These are phyloP conservation scores for Xestia c-nigrum DNA, from an alignment of 2,888 invertebrate species.

Conservation along the genomic window DNA sequence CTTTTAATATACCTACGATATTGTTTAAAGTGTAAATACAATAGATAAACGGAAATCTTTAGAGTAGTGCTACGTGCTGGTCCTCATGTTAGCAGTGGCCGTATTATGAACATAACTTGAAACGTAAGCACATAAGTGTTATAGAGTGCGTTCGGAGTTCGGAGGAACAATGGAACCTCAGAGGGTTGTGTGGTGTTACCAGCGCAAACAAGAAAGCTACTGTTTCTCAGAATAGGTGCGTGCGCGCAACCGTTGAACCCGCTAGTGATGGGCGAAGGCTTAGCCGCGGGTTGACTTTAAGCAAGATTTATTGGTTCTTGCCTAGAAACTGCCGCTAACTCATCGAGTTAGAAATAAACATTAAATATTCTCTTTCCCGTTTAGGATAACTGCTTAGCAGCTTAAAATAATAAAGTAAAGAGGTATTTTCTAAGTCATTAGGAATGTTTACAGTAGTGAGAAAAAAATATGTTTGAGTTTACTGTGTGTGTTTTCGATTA, in stretches of 20 bases:
- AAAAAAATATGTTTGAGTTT: conserved; percentile 7
- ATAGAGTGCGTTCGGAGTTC: conserved; percentile 44
- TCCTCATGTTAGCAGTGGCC: conserved; percentile 75
- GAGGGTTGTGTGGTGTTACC: conserved; percentile 67
- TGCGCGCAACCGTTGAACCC: conserved; percentile 71
- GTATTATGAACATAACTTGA: conserved; percentile 66
- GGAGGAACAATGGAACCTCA: conserved; percentile 79
- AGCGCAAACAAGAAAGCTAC: conserved; percentile 81
- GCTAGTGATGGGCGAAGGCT: conserved; percentile 61
- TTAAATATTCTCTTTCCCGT: conserved; percentile 41
- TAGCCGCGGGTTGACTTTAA: conserved; percentile 33
- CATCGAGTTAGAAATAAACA: conserved; percentile 37
- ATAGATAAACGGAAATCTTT: conserved; percentile 54
- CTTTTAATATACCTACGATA: conserved; percentile 39
- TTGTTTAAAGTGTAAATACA: conserved; percentile 45
- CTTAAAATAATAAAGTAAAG: conserved; percentile 31
- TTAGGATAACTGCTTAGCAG: conserved; percentile 18
- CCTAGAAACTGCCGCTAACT: conserved; percentile 36
- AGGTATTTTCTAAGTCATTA: conserved; percentile 33
- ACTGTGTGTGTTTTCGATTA: conserved; percentile 14
- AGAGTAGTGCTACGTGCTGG: conserved; percentile 76
- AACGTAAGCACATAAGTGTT: conserved; percentile 71
- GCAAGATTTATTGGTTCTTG: conserved; percentile 48
- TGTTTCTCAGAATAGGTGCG: conserved; percentile 82
- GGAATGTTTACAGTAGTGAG: conserved; percentile 24